These are phyloP conservation scores for Dasyurus viverrinus DNA, from an alignment of 2,113 vertebrate species.

Conservation along the genomic window DNA sequence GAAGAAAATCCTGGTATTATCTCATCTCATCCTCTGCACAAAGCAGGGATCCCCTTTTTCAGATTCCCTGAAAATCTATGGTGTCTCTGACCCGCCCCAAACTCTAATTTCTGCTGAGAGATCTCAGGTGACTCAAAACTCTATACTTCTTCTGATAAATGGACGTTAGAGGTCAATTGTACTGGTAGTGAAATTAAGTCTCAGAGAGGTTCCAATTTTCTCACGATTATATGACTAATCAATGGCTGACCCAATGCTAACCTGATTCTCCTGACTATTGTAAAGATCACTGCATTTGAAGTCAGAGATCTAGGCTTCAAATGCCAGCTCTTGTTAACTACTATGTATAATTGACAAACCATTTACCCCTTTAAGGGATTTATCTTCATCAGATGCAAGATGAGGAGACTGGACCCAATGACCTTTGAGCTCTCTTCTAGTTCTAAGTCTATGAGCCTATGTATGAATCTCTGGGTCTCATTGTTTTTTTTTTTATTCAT, in stretches of 20 bases:
- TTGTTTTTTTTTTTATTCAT: background rate
- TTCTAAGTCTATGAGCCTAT: background rate
- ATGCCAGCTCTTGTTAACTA: background rate
- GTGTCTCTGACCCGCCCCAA: background rate
- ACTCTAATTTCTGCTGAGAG: background rate
- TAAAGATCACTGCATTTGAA: background rate
- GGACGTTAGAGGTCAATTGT: background rate
- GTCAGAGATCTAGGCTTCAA: background rate
- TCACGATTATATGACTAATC: background rate
- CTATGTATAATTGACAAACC: background rate
- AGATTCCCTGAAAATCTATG: background rate
- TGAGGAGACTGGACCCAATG: background rate
- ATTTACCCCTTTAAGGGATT: background rate
- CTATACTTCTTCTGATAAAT: background rate
- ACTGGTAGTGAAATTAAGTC: background rate
- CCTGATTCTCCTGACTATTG: background rate
- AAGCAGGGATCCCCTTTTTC: background rate
- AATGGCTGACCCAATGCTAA: background rate
- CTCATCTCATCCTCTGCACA: background rate
- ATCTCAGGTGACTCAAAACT: background rate
- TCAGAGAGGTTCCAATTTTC: background rate
- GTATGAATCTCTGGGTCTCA: background rate
- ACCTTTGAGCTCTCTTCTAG: background rate
- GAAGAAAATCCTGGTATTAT: background rate
- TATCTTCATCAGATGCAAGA: background rate